Conservation (phyloP, 2,888 invertebrate genomes). For the Camponotus fellah region DNA sequence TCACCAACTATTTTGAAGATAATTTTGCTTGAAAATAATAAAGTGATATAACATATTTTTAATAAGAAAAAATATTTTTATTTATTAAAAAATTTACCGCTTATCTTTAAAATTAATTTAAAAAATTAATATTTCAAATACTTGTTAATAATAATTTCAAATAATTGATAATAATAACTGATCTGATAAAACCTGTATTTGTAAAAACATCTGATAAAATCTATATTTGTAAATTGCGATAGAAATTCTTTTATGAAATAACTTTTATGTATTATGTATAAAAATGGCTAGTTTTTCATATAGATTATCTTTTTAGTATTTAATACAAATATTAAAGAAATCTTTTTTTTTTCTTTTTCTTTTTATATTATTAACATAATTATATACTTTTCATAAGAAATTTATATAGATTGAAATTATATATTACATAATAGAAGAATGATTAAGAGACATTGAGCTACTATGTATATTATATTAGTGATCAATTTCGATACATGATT, state of each 20-base stretch:
- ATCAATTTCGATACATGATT: constrained; percentile 6
- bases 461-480: background rate
- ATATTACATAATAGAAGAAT: background rate
- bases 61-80: background rate
- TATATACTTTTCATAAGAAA: background rate
- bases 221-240: too few relatives aligned
- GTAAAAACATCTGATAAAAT: background rate
- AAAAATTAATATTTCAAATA: background rate
- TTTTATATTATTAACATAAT: background rate
- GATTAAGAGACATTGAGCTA: background rate
- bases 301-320: background rate
- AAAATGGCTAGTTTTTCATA: background rate
- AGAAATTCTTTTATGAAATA: background rate
- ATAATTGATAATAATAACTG: too few relatives aligned
- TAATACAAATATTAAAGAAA: background rate
- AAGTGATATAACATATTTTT: background rate
- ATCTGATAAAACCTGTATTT: background rate
- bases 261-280: background rate
- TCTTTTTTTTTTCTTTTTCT: background rate
- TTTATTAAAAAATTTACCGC: too few relatives aligned
- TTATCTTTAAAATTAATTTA: background rate
- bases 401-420: background rate
- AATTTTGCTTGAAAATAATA: background rate
- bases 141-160: background rate
- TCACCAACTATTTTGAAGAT: constrained; percentile 21